Conservation (phyloP, 2,888 invertebrate species). For the Cylloceria caligata region DNA sequence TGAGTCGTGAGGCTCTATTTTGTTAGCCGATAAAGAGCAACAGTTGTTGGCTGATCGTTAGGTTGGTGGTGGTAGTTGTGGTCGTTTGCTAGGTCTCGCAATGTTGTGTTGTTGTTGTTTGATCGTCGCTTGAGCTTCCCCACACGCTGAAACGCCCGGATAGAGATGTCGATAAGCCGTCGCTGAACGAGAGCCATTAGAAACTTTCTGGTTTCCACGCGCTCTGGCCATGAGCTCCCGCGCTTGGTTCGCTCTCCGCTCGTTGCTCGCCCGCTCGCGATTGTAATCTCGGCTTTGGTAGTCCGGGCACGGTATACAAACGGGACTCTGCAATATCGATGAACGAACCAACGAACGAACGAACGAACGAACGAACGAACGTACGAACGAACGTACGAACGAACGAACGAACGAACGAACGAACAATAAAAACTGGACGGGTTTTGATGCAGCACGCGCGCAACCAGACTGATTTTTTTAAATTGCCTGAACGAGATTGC, state of each 20-base stretch:
- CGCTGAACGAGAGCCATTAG: slow-evolving; percentile 68
- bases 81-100: slow-evolving; percentile 50
- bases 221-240: slow-evolving; percentile 43
- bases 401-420: slow-evolving; percentile 50
- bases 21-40: slow-evolving; percentile 72
- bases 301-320: slow-evolving; percentile 53
- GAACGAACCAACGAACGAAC: slow-evolving; percentile 43
- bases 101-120: slow-evolving; percentile 56
- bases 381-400: slow-evolving; percentile 26
- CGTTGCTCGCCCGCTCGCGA: slow-evolving; percentile 56
- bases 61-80: slow-evolving; percentile 57
- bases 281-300: slow-evolving; percentile 65
- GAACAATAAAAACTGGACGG: slow-evolving; percentile 13
- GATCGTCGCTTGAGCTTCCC: slow-evolving; percentile 44
- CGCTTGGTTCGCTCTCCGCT: slow-evolving; percentile 38
- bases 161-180: slow-evolving; percentile 67
- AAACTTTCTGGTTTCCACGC: slow-evolving; percentile 64
- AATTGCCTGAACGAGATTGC: slow-evolving; percentile 54
- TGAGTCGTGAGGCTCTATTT: slow-evolving; percentile 58
- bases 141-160: slow-evolving; percentile 47
- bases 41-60: slow-evolving; percentile 71
- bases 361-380: slow-evolving; percentile 47
- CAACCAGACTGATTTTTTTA: slow-evolving; percentile 50
- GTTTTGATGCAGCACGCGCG: slow-evolving; percentile 24
- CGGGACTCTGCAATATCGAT: slow-evolving; percentile 52